phyloP scores from a whole-genome alignment of 1,140 invertebrate genomes.

The Helicoverpa zea region DNA sequence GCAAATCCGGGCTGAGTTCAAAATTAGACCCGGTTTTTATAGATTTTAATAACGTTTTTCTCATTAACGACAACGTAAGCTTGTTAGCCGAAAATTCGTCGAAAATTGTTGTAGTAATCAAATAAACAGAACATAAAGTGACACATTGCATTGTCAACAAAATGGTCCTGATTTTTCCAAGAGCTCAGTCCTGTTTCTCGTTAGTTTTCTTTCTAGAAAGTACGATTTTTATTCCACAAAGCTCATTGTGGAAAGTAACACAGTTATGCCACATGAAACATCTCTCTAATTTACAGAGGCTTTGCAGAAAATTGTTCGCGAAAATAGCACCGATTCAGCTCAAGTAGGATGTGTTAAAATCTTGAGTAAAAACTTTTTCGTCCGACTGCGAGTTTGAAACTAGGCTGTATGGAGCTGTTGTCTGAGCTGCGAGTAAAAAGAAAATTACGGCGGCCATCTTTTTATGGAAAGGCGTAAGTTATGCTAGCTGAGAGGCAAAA shows the following conservation, averaged over 20 bases:
- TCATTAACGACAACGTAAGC: no score
- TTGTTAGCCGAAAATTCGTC: background rate
- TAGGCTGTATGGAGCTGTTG: slow-evolving; percentile 25
- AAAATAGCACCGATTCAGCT: slow-evolving; percentile 22
- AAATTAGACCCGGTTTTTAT: background rate
- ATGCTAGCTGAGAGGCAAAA: background rate
- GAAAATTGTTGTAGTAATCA: no score
- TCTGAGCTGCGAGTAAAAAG: slow-evolving; percentile 1
- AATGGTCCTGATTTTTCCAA: background rate
- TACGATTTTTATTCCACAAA: slow-evolving; percentile 13
- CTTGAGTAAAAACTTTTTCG: slow-evolving; percentile 27
- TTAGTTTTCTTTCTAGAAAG: background rate
- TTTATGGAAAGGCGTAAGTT: background rate
- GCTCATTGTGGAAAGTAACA: background rate
- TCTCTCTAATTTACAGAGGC: slow-evolving; percentile 1
- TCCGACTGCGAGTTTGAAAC: slow-evolving; percentile 16
- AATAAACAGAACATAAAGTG: no score
- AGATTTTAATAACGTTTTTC: no score
- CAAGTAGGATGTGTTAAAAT: slow-evolving; percentile 31
- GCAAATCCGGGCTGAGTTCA: background rate
- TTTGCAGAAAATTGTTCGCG: slow-evolving; percentile 7
- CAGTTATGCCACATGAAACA: background rate
- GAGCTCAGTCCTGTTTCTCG: background rate
- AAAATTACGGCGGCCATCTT: slow-evolving; percentile 22
- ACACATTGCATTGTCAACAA: background rate